Conservation (phyloP, 2,797 vertebrate species). For the Melanogrammus aeglefinus region DNA sequence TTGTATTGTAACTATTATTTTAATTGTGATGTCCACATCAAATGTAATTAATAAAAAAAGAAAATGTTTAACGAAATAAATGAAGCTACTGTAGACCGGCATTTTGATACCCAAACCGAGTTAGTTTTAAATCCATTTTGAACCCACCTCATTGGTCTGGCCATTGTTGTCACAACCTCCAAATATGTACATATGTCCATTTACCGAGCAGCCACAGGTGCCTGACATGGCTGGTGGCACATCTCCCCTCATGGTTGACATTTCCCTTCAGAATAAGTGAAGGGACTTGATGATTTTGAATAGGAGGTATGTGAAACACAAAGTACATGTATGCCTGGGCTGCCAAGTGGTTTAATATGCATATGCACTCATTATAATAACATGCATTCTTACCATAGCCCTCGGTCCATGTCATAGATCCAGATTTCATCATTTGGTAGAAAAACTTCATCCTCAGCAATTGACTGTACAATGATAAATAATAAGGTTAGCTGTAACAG, state of each 20-base stretch:
- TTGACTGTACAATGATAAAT: slow-evolving; percentile 71
- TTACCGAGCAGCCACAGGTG: slow-evolving; percentile 82
- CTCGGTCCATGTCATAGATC: slow-evolving; percentile 87
- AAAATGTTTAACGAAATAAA: background rate
- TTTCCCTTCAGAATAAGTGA: slow-evolving; percentile 72
- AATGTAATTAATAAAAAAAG: background rate
- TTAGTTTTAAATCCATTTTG: background rate
- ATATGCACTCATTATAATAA: background rate
- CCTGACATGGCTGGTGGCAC: slow-evolving; percentile 91
- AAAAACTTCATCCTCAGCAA: slow-evolving; percentile 89
- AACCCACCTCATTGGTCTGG: slow-evolving; percentile 87
- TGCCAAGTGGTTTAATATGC: background rate
- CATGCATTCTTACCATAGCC: slow-evolving; percentile 81
- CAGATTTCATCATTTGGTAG: slow-evolving; percentile 92
- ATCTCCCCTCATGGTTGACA: slow-evolving; percentile 84
- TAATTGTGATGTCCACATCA: background rate
- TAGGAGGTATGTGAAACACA: background rate
- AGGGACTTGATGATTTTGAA: background rate
- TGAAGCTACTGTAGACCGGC: background rate
- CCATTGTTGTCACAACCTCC: slow-evolving; percentile 92
- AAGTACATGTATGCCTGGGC: background rate
- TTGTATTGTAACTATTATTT: background rate
- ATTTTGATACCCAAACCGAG: background rate
- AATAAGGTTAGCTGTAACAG: background rate
- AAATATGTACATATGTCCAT: slow-evolving; percentile 87